These are phyloP conservation scores for Drosophila pseudoananassae DNA, from an alignment of 1,140 invertebrate species.

Conservation along the genomic window DNA sequence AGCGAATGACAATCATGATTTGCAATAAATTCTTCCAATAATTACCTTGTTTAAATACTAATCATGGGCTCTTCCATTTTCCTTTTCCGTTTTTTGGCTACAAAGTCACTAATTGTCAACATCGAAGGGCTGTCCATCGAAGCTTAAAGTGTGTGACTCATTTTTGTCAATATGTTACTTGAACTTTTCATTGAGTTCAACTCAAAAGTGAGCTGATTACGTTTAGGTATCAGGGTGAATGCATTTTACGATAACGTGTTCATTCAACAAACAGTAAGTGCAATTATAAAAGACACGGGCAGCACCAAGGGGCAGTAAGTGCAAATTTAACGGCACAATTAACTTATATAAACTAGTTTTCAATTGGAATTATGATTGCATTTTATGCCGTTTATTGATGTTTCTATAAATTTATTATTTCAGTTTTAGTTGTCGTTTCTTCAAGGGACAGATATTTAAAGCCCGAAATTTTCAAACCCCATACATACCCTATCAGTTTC, in stretches of 20 bases:
- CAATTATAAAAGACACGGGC: no score
- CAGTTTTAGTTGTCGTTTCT: background rate
- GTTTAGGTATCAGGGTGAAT: background rate
- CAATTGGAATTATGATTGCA: no score
- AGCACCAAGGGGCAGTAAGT: no score
- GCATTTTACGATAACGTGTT: background rate
- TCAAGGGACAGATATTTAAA: background rate
- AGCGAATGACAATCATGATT: slow-evolving; percentile 45
- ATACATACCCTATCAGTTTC: no score
- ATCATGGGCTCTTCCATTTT: slow-evolving; percentile 18
- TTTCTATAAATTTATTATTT: background rate
- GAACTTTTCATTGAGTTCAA: slow-evolving; percentile 4
- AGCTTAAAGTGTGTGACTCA: slow-evolving; percentile 39
- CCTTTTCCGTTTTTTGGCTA: slow-evolving; percentile 9
- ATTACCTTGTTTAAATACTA: slow-evolving; percentile 31
- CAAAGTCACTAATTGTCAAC: slow-evolving; percentile 15
- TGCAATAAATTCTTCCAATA: slow-evolving; percentile 51
- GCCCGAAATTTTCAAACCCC: background rate
- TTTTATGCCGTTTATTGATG: background rate
- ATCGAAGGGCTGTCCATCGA: slow-evolving; percentile 34
- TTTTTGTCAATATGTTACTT: background rate
- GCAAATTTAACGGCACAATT: background rate
- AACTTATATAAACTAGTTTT: background rate
- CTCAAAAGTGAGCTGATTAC: slow-evolving; percentile 1
- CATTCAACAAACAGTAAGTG: background rate